Conservation (phyloP, 2,113 vertebrate species). For the Anarhynchus alexandrinus region DNA sequence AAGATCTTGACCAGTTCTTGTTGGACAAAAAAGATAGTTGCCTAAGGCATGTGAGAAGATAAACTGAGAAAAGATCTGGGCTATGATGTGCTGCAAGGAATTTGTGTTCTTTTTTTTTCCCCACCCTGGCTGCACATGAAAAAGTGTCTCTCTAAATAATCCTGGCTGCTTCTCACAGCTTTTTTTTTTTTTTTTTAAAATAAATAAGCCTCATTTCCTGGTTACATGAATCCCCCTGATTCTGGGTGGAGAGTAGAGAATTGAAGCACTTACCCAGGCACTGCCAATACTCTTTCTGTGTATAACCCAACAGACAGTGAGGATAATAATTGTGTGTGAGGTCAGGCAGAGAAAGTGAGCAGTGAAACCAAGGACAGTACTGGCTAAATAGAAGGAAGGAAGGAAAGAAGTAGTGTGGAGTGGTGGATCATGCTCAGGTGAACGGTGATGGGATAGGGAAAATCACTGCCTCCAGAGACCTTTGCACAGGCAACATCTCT, state of each 20-base stretch:
- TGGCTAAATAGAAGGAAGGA: neutral
- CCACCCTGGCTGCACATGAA: neutral
- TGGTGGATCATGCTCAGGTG: neutral
- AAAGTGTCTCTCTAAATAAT: neutral
- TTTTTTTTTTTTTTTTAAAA: neutral
- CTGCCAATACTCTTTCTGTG: neutral
- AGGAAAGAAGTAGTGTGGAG: neutral
- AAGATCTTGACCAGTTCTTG: neutral
- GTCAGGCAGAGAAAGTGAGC: neutral
- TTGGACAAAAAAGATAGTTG: neutral
- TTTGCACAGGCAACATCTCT: neutral
- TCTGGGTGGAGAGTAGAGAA: neutral
- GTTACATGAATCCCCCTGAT: neutral
- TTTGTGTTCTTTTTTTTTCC: neutral
- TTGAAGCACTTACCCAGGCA: neutral
- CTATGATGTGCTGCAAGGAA: neutral
- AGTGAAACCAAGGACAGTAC: neutral
- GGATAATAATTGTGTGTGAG: neutral
- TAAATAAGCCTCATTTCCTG: neutral
- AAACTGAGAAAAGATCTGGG: neutral
- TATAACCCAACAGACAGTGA: neutral
- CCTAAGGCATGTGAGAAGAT: neutral
- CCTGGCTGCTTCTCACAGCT: neutral
- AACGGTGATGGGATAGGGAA: neutral
- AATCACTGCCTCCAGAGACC: neutral